Conservation (phyloP, 1,140 invertebrate species). For the Chlorops oryzae region DNA sequence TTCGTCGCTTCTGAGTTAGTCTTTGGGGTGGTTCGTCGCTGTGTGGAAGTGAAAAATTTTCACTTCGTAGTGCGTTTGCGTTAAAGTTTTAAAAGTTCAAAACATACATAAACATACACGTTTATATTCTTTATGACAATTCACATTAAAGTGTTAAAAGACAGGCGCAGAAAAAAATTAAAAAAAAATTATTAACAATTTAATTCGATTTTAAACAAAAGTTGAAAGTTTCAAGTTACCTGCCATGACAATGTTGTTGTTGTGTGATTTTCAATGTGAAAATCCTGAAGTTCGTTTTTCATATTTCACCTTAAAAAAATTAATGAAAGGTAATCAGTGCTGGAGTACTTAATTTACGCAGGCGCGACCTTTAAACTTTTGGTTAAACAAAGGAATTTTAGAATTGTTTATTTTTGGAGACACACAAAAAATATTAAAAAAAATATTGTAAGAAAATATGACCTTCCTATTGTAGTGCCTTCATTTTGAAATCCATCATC, state of each 20-base stretch:
- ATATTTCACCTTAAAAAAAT: neutral
- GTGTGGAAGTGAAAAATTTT: constrained; percentile 20
- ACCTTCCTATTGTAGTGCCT: too few species aligned
- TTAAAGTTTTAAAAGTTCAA: constrained; percentile 12
- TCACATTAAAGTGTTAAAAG: constrained; percentile 1
- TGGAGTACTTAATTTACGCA: neutral
- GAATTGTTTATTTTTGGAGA: neutral
- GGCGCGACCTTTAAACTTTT: neutral
- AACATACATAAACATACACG: neutral
- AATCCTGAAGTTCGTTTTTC: neutral
- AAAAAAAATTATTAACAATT: constrained; percentile 1
- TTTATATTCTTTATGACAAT: too few species aligned
- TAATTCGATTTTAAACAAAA: too few species aligned
- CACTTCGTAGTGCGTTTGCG: constrained; percentile 15
- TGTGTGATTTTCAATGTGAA: neutral
- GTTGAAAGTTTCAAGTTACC: too few species aligned
- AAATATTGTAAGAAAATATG: too few species aligned
- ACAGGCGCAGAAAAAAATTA: neutral
- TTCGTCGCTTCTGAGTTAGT: constrained; percentile 28
- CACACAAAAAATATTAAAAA: neutral
- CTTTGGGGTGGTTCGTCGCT: constrained; percentile 40
- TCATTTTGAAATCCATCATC: too few species aligned
- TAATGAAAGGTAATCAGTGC: neutral
- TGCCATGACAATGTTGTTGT: neutral
- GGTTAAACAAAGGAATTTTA: neutral